Evolutionary conservation across 2,888 invertebrate species (phyloP), one percentile per base, ranked within the genome.

Genomic region (Xiphydria camelus): DNA sequence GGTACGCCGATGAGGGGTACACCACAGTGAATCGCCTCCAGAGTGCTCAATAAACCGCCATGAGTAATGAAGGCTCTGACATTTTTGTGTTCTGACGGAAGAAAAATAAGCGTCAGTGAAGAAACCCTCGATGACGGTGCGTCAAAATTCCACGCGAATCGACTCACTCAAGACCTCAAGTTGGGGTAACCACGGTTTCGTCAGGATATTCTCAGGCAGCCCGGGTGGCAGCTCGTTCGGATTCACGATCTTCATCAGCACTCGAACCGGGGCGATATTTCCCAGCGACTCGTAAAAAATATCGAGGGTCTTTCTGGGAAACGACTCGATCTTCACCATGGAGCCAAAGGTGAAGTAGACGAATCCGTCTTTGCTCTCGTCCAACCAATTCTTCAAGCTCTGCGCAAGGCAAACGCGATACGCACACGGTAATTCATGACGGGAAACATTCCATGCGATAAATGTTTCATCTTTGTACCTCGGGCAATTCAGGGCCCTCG

Each of bases 51-150:
- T 1, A 66, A 39, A 1, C 65, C 67, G 0, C 65, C 64, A 19
- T 68, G 67, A 1, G 62, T 61, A 18, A 66, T 52, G 14, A 64
- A 78, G 4, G 70, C 70, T 29, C 62, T 62, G 0, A 73, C 66
- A 29, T 76, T 74, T 4, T 65, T 68, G 44, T 78, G 76, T 1
- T 45, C 62, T 62, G 41, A 0, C 25, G 7, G 14, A 38, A 33
- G 7, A 22, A 4, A 29, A 18, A 12, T n/a, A n/a, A n/a, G n/a
- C n/a, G n/a, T n/a, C n/a, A n/a, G n/a, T n/a, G n/a, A n/a, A n/a
- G n/a, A n/a, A n/a, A n/a, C n/a, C n/a, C n/a, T n/a, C n/a, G n/a
- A n/a, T n/a, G n/a, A n/a, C n/a, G n/a, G n/a, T n/a, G n/a, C n/a
- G n/a, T n/a, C n/a, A n/a, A n/a, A n/a, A n/a, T 26, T 3, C 6